Conservation (phyloP, 2,113 vertebrate species). For the Spilogale gracilis region DNA sequence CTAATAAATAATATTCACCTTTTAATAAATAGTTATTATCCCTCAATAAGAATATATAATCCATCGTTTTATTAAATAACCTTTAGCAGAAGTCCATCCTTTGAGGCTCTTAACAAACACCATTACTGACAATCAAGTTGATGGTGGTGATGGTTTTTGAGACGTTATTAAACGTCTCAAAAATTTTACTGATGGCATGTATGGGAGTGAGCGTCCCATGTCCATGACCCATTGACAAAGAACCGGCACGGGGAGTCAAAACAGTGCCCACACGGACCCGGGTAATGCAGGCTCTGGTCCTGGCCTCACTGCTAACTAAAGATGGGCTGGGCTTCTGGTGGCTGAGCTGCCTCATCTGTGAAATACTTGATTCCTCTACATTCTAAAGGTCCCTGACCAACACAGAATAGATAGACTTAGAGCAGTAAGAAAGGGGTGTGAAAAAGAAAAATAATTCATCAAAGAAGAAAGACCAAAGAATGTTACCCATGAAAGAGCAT, state of each 20-base stretch:
- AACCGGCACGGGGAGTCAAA: neutral
- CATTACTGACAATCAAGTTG: neutral
- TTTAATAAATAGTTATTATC: neutral
- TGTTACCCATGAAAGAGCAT: neutral
- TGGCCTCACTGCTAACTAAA: neutral
- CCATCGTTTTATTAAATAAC: neutral
- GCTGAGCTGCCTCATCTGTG: neutral
- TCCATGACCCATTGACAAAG: neutral
- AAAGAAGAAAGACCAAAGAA: constrained; percentile 3
- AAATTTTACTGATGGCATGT: neutral
- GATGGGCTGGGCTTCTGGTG: no score
- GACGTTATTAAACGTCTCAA: neutral
- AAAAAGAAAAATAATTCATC: neutral
- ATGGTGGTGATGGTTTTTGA: neutral
- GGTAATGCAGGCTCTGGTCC: neutral
- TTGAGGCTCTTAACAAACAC: constrained; percentile 8
- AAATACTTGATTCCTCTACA: neutral
- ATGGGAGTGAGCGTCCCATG: neutral
- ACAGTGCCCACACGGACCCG: neutral
- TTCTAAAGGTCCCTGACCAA: neutral
- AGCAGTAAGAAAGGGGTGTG: neutral
- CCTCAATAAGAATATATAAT: neutral
- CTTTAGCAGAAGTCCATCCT: neutral
- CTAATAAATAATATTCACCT: neutral
- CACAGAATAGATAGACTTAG: neutral